Conservation (phyloP, 2,113 vertebrate species). For the Brachypodius melanocephalos region DNA sequence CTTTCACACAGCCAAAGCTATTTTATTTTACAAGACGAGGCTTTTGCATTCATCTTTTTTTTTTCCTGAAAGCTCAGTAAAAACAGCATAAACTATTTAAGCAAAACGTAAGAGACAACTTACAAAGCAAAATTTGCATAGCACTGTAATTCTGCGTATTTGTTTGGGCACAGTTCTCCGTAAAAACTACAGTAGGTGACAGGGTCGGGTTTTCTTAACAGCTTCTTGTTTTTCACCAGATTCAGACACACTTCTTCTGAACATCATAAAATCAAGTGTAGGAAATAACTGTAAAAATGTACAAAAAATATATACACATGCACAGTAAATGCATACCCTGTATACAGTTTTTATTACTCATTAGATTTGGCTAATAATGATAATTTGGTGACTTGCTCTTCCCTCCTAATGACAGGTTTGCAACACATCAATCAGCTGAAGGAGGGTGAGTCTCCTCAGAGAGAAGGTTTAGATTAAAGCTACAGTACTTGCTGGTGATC, state of each 20-base stretch:
- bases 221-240: conserved; percentile 9
- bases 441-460: background rate
- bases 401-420: background rate
- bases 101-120: conserved; percentile 9
- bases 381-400: background rate
- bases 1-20: conserved; percentile 59
- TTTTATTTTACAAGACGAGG: conserved; percentile 54
- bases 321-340: conserved; percentile 64
- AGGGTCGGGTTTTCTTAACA: background rate
- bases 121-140: conserved; percentile 38
- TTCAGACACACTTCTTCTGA: background rate
- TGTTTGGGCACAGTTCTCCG: background rate
- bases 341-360: background rate
- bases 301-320: conserved; percentile 71
- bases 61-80: conserved; percentile 34
- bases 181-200: conserved; percentile 6
- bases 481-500: conserved; percentile 40
- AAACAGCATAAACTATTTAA: background rate
- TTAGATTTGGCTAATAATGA: conserved; percentile 4
- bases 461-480: conserved; percentile 10
- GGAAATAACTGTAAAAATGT: conserved; percentile 67
- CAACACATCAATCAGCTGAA: background rate
- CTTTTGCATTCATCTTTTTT: background rate
- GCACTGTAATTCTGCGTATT: background rate
- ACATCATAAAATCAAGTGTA: conserved; percentile 37